These are phyloP conservation scores for Lates calcarifer DNA, from an alignment of 2,113 vertebrate genomes.

Conservation along the genomic window DNA sequence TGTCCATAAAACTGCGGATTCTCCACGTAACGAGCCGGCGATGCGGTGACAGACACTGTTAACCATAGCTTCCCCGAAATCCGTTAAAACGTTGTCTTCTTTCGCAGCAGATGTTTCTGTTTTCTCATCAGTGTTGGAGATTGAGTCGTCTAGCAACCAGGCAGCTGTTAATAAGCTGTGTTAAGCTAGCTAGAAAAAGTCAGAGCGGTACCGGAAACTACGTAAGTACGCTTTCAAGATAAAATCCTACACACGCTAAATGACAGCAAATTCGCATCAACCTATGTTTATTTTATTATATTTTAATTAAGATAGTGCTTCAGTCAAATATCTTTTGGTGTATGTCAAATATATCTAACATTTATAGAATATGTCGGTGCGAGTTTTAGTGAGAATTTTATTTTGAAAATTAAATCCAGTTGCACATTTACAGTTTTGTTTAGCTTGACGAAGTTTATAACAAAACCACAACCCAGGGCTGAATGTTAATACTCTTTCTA, in stretches of 20 bases:
- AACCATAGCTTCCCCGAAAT: constrained; percentile 1
- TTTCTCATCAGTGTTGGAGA: constrained; percentile 53
- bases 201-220: not conserved
- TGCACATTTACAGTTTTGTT: not conserved
- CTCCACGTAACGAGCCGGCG: not conserved
- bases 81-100: not conserved
- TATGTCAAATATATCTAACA: not conserved
- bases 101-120: constrained; percentile 13
- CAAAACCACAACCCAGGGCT: not conserved
- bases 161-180: constrained; percentile 25
- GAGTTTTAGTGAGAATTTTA: fast-evolving
- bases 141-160: constrained; percentile 84
- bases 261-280: fast-evolving
- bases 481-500: not conserved
- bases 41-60: not conserved
- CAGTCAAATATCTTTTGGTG: fast-evolving
- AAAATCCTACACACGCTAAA: fast-evolving
- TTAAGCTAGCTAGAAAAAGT: not conserved
- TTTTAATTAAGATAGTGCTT: no score
- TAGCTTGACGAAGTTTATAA: constrained; percentile 2
- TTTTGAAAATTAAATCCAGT: constrained; percentile 18
- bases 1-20: no score
- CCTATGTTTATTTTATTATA: fast-evolving
- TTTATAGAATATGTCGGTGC: fast-evolving
- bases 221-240: not conserved